Evolutionary conservation across 2,888 invertebrate genomes (phyloP), one percentile per base, ranked within the genome.

Genomic region (Dastarcus helophoroides): DNA sequence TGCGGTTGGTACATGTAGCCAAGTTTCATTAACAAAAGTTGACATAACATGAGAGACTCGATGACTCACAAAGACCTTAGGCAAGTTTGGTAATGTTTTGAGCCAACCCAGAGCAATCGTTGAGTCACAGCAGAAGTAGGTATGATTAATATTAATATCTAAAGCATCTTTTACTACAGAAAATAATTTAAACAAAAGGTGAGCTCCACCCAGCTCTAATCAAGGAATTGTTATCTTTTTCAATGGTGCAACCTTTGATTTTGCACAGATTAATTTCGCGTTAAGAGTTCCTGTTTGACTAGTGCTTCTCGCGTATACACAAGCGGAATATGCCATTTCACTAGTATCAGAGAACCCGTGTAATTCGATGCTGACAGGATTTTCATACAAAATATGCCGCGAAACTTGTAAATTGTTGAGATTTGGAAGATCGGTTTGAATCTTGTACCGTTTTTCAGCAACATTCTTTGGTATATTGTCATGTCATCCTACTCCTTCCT

Each of bases 331-430:
- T 6, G 37, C 42, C 4, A 4, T 12, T 12, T 35, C 33, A 8
- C 38, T 37, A 2, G 40, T 41, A 31, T 48, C 47, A 6, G 35
- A 36, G 31, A 49, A 49, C 3, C 42, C 43, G 29, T 47, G 47
- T 5, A 50, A n/a, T 32, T 44, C 32, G n/a, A 38, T 25, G 13
- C 13, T 5, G 7, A 12, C 16, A 6, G 31, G 9, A 16, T 23
- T 9, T 8, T 8, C 6, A 16, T 14, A 9, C 14, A 27, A 17
- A 11, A 30, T 33, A 12, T 36, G 32, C 42, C 21, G 11, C 39
- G 33, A 22, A n/a, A 42, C 35, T 26, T 26, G 22, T 12, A 41
- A 19, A 22, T 21, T 14, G 28, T 36, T 35, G 21, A 37, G 14
- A 5, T 26, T 6, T 13, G 6, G 11, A 6, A 39, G 22, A 4